Conservation (phyloP, 2,113 vertebrate species). For the Nothoprocta pentlandii region DNA sequence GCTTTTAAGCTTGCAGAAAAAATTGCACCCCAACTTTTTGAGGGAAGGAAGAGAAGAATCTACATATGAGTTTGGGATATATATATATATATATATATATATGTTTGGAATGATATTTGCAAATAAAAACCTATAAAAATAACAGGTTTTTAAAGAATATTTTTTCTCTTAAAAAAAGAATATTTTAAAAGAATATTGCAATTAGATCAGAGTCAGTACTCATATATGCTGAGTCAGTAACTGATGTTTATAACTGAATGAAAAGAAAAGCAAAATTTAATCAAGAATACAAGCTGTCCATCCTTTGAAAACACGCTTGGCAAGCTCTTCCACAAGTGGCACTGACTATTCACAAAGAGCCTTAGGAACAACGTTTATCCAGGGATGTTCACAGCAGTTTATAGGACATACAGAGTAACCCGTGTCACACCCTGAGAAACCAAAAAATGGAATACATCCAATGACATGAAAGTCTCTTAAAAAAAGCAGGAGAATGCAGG, state of each 20-base stretch:
- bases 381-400: neutral
- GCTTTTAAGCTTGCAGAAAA: neutral
- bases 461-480: neutral
- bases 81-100: neutral
- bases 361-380: neutral
- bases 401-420: neutral
- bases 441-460: neutral
- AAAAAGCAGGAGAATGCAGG: neutral
- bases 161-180: neutral
- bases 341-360: neutral
- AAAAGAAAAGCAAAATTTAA: neutral
- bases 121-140: neutral
- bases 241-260: neutral
- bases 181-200: neutral
- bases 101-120: neutral
- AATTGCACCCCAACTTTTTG: neutral
- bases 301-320: neutral
- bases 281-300: constrained; percentile 1
- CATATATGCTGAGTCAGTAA: neutral
- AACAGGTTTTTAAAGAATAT: neutral
- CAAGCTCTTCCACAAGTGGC: neutral
- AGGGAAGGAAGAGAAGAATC: neutral
- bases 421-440: neutral
- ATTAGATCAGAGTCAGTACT: neutral
- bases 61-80: neutral